phyloP scores from a whole-genome alignment of 2,113 vertebrate genomes.

The Hypanus sabinus region DNA sequence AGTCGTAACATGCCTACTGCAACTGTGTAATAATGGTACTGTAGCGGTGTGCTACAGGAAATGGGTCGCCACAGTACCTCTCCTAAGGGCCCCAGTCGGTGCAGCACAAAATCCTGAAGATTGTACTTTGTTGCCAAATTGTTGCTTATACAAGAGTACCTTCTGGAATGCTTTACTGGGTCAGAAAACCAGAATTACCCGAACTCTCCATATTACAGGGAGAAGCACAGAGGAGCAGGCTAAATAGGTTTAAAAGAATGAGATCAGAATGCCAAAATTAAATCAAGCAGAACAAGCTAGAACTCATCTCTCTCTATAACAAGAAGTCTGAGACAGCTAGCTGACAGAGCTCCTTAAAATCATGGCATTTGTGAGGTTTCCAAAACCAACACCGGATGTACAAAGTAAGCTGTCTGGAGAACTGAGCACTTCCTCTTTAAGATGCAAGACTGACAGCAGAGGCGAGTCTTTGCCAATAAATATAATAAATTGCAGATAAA shows the following conservation, averaged over 20 bases:
- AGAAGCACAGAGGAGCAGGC: not conserved
- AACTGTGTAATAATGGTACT: not conserved
- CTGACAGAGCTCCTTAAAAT: not conserved
- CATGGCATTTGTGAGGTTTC: not conserved
- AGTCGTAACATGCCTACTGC: no score
- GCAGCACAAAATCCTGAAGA: not conserved
- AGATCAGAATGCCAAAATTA: not conserved
- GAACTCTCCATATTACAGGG: not conserved
- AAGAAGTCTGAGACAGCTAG: not conserved
- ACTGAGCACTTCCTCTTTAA: not conserved
- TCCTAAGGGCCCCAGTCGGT: not conserved
- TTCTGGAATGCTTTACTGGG: not conserved
- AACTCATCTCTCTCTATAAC: not conserved
- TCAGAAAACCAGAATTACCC: not conserved
- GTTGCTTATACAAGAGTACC: not conserved
- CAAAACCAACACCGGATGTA: not conserved
- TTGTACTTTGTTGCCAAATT: slow-evolving; percentile 7
- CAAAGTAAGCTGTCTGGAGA: not conserved
- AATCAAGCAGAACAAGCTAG: no score
- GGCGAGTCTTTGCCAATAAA: no score
- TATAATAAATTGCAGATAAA: no score
- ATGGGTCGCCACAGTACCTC: no score
- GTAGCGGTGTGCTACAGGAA: no score
- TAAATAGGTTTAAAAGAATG: not conserved
- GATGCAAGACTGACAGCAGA: no score